Conservation (phyloP, 2,888 invertebrate genomes). For the Penaeus monodon region DNA sequence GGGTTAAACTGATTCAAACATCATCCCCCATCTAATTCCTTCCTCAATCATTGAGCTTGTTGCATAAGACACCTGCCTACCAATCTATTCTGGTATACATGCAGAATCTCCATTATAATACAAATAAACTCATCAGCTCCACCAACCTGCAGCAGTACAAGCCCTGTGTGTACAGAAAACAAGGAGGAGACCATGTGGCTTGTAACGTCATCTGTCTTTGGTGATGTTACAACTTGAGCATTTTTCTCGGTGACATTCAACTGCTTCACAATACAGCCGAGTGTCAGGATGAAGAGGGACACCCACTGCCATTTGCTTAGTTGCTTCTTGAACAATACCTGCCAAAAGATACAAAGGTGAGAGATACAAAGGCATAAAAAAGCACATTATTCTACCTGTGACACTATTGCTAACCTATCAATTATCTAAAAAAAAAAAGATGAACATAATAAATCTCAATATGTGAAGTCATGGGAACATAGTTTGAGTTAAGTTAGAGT, state of each 20-base stretch:
- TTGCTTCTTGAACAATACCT: constrained; percentile 88
- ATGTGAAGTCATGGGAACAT: no score
- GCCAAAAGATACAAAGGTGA: constrained; percentile 64
- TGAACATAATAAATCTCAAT: no score
- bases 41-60: no score
- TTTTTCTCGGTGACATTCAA: constrained; percentile 72
- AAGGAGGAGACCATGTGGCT: background rate
- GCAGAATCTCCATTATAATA: no score
- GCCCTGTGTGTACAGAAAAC: background rate
- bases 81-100: no score
- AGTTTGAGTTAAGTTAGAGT: no score
- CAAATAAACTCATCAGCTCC: no score
- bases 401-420: background rate
- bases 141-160: background rate
- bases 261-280: constrained; percentile 93
- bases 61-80: no score
- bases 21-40: no score
- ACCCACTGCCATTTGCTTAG: constrained; percentile 88
- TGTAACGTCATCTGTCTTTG: constrained; percentile 15
- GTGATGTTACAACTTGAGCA: background rate
- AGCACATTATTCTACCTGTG: background rate
- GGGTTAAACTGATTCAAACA: no score
- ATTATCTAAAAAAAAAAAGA: no score
- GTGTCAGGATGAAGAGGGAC: constrained; percentile 85
- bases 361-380: background rate